These are phyloP conservation scores for Oplegnathus fasciatus DNA, from an alignment of 2,113 vertebrate genomes.

Conservation along the genomic window DNA sequence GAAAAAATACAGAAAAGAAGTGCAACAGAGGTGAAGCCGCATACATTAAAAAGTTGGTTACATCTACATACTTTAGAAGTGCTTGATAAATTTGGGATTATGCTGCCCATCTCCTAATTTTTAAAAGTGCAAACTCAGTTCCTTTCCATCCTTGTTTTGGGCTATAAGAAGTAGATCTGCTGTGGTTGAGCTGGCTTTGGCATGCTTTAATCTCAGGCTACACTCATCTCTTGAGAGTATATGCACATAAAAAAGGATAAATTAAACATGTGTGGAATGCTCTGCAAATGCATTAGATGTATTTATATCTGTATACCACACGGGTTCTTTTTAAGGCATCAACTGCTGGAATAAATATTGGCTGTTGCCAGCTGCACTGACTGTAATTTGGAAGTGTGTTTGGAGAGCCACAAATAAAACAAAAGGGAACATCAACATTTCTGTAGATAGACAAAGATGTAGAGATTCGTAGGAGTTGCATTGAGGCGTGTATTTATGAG, in stretches of 20 bases:
- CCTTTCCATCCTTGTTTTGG: conserved; percentile 21
- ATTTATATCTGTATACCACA: conserved; percentile 16
- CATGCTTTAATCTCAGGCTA: conserved; percentile 39
- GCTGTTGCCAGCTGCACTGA: neutral
- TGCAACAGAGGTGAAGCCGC: neutral
- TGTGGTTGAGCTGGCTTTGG: conserved; percentile 25
- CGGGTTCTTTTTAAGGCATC: neutral
- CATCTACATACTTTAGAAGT: conserved; percentile 18
- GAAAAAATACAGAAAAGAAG: neutral
- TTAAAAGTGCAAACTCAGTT: neutral
- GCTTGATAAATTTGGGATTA: conserved; percentile 33
- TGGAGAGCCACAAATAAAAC: neutral
- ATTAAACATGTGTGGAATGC: conserved; percentile 17
- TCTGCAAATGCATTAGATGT: conserved; percentile 21
- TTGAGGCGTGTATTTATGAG: neutral
- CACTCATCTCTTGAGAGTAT: conserved; percentile 34
- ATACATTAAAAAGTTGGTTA: conserved; percentile 1
- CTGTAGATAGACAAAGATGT: neutral
- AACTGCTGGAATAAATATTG: neutral
- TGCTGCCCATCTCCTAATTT: conserved; percentile 21
- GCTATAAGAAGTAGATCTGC: conserved; percentile 5
- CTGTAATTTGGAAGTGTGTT: neutral
- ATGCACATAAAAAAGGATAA: conserved; percentile 28
- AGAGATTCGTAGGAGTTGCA: neutral
- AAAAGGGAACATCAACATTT: neutral